Evolutionary conservation across 2,888 invertebrate genomes (phyloP).

Genomic region (Epiblema foenella): DNA sequence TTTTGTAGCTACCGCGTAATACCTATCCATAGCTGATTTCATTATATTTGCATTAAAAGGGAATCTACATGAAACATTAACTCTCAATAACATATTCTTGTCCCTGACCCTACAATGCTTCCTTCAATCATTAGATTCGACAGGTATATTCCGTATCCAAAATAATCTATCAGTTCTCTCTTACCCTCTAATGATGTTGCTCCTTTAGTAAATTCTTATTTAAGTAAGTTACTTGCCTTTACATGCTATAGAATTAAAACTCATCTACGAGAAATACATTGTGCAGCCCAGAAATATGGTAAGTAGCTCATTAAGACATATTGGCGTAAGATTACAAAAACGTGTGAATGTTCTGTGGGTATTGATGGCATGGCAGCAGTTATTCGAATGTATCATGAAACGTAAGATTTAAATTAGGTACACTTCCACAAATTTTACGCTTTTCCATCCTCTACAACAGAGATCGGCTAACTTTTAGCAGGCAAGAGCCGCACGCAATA

Average conservation of each 20-base stretch:
- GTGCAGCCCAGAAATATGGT: conserved; percentile 6
- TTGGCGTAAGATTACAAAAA: not conserved
- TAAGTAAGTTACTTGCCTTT: not conserved
- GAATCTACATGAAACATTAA: conserved; percentile 24
- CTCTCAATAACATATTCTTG: not conserved
- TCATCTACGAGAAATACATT: not conserved
- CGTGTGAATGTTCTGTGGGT: not conserved
- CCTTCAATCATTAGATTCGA: not conserved
- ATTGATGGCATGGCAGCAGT: not conserved
- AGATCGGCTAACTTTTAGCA: no score
- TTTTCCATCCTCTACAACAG: no score
- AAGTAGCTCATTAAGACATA: not conserved
- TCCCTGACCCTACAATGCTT: not conserved
- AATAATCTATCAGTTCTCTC: conserved; percentile 42
- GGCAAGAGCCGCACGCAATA: no score
- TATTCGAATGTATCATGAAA: not conserved
- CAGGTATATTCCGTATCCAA: conserved; percentile 33
- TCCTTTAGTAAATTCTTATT: not conserved
- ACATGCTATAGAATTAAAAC: not conserved
- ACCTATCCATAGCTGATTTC: conserved; percentile 14
- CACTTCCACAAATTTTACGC: not conserved
- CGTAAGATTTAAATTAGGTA: not conserved
- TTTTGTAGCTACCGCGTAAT: not conserved
- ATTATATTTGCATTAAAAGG: not conserved
- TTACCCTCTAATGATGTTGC: conserved; percentile 8